These are phyloP conservation scores for Atherinosoma microstoma DNA, from an alignment of 2,797 vertebrate species.

Conservation along the genomic window DNA sequence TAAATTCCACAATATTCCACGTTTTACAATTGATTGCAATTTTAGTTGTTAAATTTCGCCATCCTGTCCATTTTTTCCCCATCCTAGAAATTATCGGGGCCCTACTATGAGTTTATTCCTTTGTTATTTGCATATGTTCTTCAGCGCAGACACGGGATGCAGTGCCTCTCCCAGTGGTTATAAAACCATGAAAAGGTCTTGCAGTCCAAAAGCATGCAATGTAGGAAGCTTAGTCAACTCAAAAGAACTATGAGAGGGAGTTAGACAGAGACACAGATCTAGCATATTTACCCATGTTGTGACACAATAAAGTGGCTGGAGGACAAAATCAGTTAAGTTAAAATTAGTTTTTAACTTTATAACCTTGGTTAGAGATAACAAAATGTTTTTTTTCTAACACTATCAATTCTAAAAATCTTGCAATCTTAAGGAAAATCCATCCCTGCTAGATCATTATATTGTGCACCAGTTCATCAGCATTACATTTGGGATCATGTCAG, in stretches of 20 bases:
- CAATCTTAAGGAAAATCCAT: conserved; percentile 11
- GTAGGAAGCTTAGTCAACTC: too few species aligned
- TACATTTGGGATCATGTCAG: conserved; percentile 2
- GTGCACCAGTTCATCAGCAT: conserved; percentile 2
- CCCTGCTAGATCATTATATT: conserved; percentile 17
- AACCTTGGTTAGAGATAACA: conserved; percentile 11
- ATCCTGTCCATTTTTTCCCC: not conserved
- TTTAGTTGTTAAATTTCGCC: not conserved
- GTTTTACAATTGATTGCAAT: too few species aligned
- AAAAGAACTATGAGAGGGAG: too few species aligned
- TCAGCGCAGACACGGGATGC: too few species aligned
- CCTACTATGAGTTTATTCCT: too few species aligned
- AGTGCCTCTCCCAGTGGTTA: too few species aligned
- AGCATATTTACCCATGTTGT: conserved; percentile 30
- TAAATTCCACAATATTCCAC: not conserved
- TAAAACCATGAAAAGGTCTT: too few species aligned
- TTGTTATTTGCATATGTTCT: too few species aligned
- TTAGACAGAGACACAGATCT: conserved; percentile 12
- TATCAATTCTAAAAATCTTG: conserved; percentile 9
- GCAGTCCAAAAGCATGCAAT: too few species aligned
- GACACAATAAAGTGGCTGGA: conserved; percentile 23
- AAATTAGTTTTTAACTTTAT: conserved; percentile 41
- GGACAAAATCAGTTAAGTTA: conserved; percentile 20
- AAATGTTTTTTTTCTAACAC: conserved; percentile 18
- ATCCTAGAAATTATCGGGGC: too few species aligned